Conservation (phyloP, 2,113 vertebrate species). For the Lophius piscatorius region DNA sequence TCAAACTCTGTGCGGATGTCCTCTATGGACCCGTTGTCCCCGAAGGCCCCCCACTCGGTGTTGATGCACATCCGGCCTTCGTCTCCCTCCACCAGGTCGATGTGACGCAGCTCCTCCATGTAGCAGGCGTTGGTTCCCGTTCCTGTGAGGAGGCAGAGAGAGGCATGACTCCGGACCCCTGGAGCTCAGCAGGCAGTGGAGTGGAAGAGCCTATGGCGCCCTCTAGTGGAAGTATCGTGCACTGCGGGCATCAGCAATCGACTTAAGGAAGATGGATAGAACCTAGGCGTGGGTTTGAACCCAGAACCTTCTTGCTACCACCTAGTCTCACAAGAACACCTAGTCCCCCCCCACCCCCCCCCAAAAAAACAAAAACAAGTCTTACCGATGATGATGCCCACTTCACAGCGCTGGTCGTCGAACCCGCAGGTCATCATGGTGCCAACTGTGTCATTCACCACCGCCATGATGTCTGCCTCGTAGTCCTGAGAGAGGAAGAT, state of each 20-base stretch:
- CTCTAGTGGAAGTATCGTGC: no score
- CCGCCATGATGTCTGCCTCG: conserved; percentile 94
- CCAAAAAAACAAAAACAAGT: background rate
- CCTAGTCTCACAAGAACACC: no score
- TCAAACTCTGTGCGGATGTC: conserved; percentile 92
- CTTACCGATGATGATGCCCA: conserved; percentile 96
- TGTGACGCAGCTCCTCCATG: conserved; percentile 97
- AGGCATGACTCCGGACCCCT: no score
- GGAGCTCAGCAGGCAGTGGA: no score
- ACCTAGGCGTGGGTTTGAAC: no score
- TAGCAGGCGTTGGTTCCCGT: conserved; percentile 96
- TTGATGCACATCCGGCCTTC: conserved; percentile 98
- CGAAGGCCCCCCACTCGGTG: conserved; percentile 93
- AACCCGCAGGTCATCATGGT: conserved; percentile 99
- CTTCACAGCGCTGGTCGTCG: conserved; percentile 96
- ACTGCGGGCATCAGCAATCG: no score
- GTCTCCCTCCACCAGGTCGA: conserved; percentile 94
- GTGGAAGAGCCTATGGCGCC: no score
- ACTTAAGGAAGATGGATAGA: no score
- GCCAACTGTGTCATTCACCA: conserved; percentile 95
- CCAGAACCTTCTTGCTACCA: no score
- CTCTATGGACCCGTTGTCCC: conserved; percentile 88
- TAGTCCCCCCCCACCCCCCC: no score
- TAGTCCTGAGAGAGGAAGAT: conserved; percentile 84
- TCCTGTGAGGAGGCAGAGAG: conserved; percentile 78